Evolutionary conservation across 37 sponge, comb jelly and placozoan species (phyloP).

Genomic region (Agelas oroides): DNA sequence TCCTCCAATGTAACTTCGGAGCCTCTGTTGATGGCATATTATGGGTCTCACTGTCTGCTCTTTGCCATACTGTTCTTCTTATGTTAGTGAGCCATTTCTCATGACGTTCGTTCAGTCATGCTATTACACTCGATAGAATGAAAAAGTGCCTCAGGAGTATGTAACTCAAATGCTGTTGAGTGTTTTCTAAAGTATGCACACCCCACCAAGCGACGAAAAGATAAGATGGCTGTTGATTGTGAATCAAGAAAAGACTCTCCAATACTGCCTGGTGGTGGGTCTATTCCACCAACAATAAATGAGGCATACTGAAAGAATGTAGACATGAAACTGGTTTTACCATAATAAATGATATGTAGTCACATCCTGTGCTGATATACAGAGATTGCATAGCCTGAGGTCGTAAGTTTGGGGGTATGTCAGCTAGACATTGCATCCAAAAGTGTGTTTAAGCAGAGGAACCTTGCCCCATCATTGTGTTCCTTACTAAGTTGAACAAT

Average conservation of each 20-base stretch:
- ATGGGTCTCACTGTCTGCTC: slow-evolving; percentile 8
- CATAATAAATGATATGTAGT: slow-evolving; percentile 33
- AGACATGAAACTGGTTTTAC: slow-evolving; percentile 20
- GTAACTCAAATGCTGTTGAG: background rate
- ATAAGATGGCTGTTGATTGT: background rate
- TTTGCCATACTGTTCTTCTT: slow-evolving; percentile 19
- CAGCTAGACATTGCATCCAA: background rate
- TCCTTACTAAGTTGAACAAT: slow-evolving; percentile 17
- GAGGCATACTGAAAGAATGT: slow-evolving; percentile 35
- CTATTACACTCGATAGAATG: background rate
- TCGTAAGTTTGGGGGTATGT: background rate
- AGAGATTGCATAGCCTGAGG: slow-evolving; percentile 16
- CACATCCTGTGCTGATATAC: slow-evolving; percentile 20
- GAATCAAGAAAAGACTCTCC: background rate
- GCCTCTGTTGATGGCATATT: slow-evolving; percentile 21
- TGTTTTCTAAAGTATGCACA: slow-evolving; percentile 33
- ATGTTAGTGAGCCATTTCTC: slow-evolving; percentile 24
- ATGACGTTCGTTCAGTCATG: background rate
- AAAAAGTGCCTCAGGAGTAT: slow-evolving; percentile 2
- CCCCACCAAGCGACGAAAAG: slow-evolving; percentile 27
- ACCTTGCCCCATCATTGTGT: background rate
- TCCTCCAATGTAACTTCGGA: slow-evolving; percentile 9
- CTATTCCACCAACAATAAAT: slow-evolving; percentile 8
- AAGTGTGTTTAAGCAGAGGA: background rate
- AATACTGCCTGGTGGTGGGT: slow-evolving; percentile 20